phyloP scores from a whole-genome alignment of 2,888 invertebrate species.

The Limnephilus lunatus region DNA sequence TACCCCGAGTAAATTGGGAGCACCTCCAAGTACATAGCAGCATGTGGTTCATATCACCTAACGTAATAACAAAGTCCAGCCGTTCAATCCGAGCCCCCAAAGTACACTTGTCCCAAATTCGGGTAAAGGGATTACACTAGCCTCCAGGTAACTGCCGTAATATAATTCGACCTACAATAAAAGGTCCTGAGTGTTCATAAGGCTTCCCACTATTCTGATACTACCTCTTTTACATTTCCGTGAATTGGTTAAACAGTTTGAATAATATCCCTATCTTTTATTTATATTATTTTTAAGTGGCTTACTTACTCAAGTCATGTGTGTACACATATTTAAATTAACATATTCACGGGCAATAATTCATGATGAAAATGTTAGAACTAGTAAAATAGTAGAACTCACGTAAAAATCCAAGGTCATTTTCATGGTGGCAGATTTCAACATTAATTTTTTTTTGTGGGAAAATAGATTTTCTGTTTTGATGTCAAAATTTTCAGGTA shows the following conservation, averaged over 20 bases:
- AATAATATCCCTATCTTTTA: not conserved
- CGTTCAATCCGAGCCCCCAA: not conserved
- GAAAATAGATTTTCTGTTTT: no score
- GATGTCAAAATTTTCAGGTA: no score
- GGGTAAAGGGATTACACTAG: not conserved
- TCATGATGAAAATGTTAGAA: no score
- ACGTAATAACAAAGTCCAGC: not conserved
- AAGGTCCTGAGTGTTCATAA: not conserved
- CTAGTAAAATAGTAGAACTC: no score
- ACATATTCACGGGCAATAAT: no score
- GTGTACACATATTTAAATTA: no score
- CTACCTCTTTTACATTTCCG: not conserved
- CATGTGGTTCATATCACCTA: not conserved
- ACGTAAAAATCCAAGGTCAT: no score
- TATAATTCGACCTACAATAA: not conserved
- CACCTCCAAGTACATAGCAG: not conserved
- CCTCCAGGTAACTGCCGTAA: not conserved
- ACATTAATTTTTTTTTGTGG: no score
- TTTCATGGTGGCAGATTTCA: no score
- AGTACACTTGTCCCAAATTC: constrained; percentile 2
- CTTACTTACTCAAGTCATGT: no score
- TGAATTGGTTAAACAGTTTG: not conserved
- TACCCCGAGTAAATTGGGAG: not conserved
- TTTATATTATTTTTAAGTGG: no score
- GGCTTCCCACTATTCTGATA: no score